These are phyloP conservation scores for Chironex yamaguchii DNA, from an alignment of 30 jellyfish, hydroid and myxozoan species.

Conservation along the genomic window DNA sequence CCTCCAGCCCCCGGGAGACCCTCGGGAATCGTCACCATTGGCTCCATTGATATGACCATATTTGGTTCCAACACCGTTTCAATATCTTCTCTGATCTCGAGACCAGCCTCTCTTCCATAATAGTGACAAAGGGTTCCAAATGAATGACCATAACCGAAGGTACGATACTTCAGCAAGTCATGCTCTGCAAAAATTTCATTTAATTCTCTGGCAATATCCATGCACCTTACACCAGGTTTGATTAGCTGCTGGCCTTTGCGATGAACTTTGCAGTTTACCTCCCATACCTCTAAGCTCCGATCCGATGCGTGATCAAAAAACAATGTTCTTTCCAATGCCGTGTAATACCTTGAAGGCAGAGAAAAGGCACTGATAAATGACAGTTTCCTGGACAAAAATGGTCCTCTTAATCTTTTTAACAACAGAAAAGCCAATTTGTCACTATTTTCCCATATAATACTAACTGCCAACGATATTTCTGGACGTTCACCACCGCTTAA, in stretches of 20 bases:
- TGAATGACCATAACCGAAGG: conserved; percentile 93
- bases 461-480: too few species aligned
- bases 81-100: conserved; percentile 89
- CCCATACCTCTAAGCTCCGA: conserved; percentile 75
- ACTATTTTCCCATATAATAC: too few species aligned
- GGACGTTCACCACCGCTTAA: too few species aligned
- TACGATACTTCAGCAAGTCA: conserved; percentile 77
- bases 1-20: conserved; percentile 99
- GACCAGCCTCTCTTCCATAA: conserved; percentile 97
- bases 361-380: too few species aligned
- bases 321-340: conserved; percentile 90
- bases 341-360: conserved; percentile 66
- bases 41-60: conserved; percentile 96
- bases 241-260: conserved; percentile 82
- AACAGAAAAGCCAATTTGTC: too few species aligned
- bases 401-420: too few species aligned
- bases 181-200: conserved; percentile 82
- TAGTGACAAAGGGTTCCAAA: conserved; percentile 87
- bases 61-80: conserved; percentile 89
- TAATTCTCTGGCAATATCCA: conserved; percentile 85
- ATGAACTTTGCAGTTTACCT: conserved; percentile 82
- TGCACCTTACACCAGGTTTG: conserved; percentile 82
- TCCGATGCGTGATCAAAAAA: conserved; percentile 82
- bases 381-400: too few species aligned
- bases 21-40: conserved; percentile 92